Evolutionary conservation across 1,140 invertebrate species (phyloP), one percentile per base, ranked within the genome.

Genomic region (Copidosoma floridanum): DNA sequence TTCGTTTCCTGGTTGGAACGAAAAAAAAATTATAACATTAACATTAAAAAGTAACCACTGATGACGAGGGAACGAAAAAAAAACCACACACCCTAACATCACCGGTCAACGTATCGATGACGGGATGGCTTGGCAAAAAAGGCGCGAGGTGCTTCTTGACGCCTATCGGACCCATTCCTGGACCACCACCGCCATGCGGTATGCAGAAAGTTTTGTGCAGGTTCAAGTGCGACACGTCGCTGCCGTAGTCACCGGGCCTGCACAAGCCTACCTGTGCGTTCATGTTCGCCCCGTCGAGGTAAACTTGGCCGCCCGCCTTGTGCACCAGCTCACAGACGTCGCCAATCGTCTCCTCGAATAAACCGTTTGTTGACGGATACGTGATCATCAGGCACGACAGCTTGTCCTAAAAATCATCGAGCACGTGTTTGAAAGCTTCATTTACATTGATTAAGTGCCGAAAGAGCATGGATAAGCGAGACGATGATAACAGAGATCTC

Each of bases 231-330:
- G 95, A 98, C 0, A 99, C 96, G 76, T 99, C 97, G 61, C 95
- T 94, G 3, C 97, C 97, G 76, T 97, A 99, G 75, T 99, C 97
- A 16, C 95, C 97, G 1, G 97, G 97, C 44, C 97, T 84, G 74
- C 97, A 99, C 0, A 99, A 81, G 12, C 95, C 97, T 41, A 98
- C 95, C 83, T 99, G 97, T 2, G 98, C 98, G 77, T 99, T 99
- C 95, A 99, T 98, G 72, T 99, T 99, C n/a, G 98, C 98, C 2
- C 97, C 98, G 75, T 99, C 98, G 16, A 99, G 77, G 73, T 99
- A 99, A 1, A 99, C 89, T 79, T 99, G 97, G 0, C 96, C 97
- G 4, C 98, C 97, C 71, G 91, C 87, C 41, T 88, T 83, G 77
- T 99, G 98, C 32, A 98, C 88, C 65, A 96, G 79, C 24, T 89